Conservation (phyloP, 2,113 vertebrate genomes). For the Cariama cristata region DNA sequence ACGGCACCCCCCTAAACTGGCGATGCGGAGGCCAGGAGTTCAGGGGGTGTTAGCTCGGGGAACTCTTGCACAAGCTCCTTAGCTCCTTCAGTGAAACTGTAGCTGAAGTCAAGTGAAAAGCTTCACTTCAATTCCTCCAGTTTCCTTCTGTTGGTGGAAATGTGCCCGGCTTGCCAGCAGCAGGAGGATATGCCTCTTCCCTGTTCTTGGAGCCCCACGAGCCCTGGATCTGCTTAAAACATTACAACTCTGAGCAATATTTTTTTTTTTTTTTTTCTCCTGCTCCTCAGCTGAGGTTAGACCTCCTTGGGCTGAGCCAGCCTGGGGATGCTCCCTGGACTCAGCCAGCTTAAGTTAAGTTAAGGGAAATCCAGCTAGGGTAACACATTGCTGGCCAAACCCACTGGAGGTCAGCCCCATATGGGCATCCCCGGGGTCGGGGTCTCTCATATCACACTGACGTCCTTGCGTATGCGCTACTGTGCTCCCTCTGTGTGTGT, state of each 20-base stretch:
- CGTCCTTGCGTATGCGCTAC: background rate
- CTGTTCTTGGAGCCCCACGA: fast-evolving
- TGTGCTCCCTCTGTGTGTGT: conserved; percentile 68
- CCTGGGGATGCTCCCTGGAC: background rate
- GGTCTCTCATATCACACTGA: background rate
- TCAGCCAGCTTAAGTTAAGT: background rate
- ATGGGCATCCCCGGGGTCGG: background rate
- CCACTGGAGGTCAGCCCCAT: background rate
- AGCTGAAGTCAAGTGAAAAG: background rate
- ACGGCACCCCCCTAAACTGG: background rate
- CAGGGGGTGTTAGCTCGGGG: background rate
- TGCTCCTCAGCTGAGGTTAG: background rate
- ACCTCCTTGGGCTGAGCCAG: background rate
- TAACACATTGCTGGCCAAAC: background rate
- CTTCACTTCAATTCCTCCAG: background rate
- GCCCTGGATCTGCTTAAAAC: background rate
- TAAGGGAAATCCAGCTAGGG: background rate
- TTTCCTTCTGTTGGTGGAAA: background rate
- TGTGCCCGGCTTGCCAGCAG: fast-evolving
- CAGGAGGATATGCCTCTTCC: fast-evolving
- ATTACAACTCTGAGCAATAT: background rate
- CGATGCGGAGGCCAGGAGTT: fast-evolving
- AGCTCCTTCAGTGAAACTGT: background rate
- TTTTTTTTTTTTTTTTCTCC: background rate
- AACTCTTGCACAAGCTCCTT: background rate